Base-by-base conservation (phyloP, 2,797 vertebrate species). In the Salarias fasciatus region DNA sequence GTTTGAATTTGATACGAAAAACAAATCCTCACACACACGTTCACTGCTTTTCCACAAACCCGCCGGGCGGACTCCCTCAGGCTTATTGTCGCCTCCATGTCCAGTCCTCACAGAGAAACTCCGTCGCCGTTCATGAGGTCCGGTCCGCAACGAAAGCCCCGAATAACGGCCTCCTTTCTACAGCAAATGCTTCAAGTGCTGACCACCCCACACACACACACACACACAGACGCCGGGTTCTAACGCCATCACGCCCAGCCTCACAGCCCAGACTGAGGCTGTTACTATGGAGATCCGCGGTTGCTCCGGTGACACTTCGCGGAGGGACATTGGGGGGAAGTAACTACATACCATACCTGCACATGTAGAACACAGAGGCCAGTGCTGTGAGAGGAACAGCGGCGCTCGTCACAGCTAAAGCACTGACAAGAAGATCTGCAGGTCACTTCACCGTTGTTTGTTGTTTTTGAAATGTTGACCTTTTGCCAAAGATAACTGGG, bases 211-310 rank as follows among this genome's bases (percentile, higher is more conserved):
- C 31, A 35, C 31, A 31, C 30, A 31, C 30, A 31, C 30, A 31
- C 30, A 31, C 30, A 31, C 30, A 31, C 30, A 35, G 2, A 35
- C 31, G 35, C 31, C 30, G 57, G 53, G 54, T 51, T 41, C 67
- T 75, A 58, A 14, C 68, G 57, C 46, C 64, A 63, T 77, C 75
- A 38, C 67, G 66, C 35, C 6, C 70, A 69, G 67, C 66, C 77
- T 67, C 77, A 60, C 72, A 75, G 51, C 65, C 62, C 64, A 10
- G 57, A 52, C 55, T 38, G 30, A 53, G 53, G 43, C 57, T 65
- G 76, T 82, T 75, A 77, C 81, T 69, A 79, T 71, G 83, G 81
- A 58, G 40, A 86, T 63, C 8, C 9, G 56, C 11, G 63, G 76
- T 63, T 79, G 72, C 75, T 63, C 65, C 12, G 58, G 63, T 29